phyloP scores from a whole-genome alignment of 2,797 vertebrate genomes.

The Acestrorhynchus altus region DNA sequence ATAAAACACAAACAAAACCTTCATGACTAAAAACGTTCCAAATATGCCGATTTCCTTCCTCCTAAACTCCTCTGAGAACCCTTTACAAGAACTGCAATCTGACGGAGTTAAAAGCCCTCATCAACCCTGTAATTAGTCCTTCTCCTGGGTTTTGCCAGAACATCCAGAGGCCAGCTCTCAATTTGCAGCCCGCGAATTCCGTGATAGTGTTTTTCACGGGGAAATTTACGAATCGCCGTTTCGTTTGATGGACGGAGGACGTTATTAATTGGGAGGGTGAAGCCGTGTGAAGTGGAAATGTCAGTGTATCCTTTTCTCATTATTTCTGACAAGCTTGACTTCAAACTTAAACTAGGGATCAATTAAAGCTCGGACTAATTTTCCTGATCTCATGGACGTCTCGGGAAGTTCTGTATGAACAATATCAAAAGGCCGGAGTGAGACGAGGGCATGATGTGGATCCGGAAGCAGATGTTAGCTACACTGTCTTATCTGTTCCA shows the following conservation, averaged over 20 bases:
- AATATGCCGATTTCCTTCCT: constrained; percentile 17
- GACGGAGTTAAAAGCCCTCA: constrained; percentile 31
- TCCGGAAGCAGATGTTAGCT: constrained; percentile 3
- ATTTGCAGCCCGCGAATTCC: background rate
- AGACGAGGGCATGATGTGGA: background rate
- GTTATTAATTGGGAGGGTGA: background rate
- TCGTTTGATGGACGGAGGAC: background rate
- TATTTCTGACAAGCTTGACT: background rate
- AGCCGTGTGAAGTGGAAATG: background rate
- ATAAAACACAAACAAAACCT: background rate
- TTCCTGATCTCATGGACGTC: no score
- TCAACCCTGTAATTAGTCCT: constrained; percentile 23
- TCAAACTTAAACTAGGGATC: background rate
- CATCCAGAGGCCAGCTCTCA: constrained; percentile 54
- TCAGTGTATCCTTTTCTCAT: background rate
- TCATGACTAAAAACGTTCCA: background rate
- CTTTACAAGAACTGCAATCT: constrained; percentile 16
- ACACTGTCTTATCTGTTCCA: constrained; percentile 10
- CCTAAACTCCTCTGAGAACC: background rate
- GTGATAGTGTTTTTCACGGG: background rate
- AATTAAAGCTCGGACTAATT: no score
- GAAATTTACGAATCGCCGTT: background rate
- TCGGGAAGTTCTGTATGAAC: background rate
- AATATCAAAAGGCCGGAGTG: constrained; percentile 51
- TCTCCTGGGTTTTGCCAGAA: constrained; percentile 58